Evolutionary conservation across 2,113 vertebrate genomes (phyloP).

Genomic region (Podilymbus podiceps): DNA sequence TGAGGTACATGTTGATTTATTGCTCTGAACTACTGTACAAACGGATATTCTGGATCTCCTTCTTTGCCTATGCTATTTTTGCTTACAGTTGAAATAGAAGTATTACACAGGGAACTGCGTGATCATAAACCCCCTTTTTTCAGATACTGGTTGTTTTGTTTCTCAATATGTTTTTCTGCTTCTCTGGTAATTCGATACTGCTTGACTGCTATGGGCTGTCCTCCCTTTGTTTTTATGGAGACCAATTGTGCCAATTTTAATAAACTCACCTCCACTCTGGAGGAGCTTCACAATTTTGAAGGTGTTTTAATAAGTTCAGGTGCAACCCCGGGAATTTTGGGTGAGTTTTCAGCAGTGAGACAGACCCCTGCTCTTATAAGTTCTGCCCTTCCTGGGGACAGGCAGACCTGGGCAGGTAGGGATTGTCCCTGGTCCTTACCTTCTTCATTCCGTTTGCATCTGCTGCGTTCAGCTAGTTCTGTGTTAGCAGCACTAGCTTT

Average conservation of each 20-base stretch:
- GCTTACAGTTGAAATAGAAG: background rate
- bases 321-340: background rate
- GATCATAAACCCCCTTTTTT: background rate
- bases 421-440: background rate
- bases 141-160: background rate
- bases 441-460: background rate
- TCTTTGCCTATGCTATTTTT: background rate
- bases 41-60: background rate
- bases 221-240: background rate
- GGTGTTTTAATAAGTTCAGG: background rate
- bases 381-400: background rate
- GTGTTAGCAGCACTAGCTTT: background rate
- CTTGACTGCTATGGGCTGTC: background rate
- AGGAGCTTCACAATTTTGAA: too few species aligned
- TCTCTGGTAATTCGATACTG: background rate
- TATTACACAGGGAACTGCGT: background rate
- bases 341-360: background rate
- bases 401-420: background rate
- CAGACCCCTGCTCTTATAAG: background rate
- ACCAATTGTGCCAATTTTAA: fast-evolving
- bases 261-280: background rate
- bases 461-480: background rate
- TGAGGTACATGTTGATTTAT: background rate
- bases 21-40: background rate
- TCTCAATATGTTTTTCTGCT: background rate